Percentiles rank a stretch among this genome's conserved stretches.
phyloP scores from a whole-genome alignment of 2,113 vertebrate species.

The Phyllostomus hastatus region DNA sequence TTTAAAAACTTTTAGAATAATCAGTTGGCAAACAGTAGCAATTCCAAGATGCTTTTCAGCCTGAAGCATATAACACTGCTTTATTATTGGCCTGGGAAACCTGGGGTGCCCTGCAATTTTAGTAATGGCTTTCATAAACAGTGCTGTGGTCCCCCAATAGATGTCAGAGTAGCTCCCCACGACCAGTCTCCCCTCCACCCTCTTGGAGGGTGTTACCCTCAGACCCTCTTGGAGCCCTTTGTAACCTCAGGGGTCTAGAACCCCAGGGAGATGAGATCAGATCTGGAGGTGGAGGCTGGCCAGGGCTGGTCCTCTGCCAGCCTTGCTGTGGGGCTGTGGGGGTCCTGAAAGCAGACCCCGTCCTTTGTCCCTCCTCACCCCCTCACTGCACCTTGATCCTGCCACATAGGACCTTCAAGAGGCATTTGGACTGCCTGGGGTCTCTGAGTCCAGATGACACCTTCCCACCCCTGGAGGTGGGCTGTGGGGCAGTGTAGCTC shows the following conservation, averaged over 20 bases:
- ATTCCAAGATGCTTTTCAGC: slow-evolving; percentile 4
- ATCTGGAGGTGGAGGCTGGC: neutral
- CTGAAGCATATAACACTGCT: neutral
- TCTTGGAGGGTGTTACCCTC: neutral
- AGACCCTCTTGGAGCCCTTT: neutral
- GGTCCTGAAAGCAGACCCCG: neutral
- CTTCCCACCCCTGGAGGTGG: neutral
- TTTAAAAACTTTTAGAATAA: neutral
- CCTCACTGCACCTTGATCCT: neutral
- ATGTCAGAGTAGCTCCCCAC: neutral
- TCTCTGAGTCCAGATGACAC: neutral
- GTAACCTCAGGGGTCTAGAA: neutral
- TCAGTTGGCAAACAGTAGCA: neutral
- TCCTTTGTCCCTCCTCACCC: neutral
- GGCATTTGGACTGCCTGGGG: neutral
- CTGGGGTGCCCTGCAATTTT: neutral
- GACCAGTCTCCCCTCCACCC: neutral
- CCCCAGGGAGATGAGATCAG: neutral
- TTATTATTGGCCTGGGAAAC: neutral
- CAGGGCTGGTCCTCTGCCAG: neutral
- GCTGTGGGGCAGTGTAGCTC: neutral
- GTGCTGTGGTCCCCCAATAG: neutral
- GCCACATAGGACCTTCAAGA: neutral
- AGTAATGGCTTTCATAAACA: neutral
- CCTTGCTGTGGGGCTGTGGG: neutral